Percentiles rank a stretch among this genome's conserved stretches.
Evolutionary conservation across 2,888 invertebrate species (phyloP).

Genomic region (Eupsilia transversa): DNA sequence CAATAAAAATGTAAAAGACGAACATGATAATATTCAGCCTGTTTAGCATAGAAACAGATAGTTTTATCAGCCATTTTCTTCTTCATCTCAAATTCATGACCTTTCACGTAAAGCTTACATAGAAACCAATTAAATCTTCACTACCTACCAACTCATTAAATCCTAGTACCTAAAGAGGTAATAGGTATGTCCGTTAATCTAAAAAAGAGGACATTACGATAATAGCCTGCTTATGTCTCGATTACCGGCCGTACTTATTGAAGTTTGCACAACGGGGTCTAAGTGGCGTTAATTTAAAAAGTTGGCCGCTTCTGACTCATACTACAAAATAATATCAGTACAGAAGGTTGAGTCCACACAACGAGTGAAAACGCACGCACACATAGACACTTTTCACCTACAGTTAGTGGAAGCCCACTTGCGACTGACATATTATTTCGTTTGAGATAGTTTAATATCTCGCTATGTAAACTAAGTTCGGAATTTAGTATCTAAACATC

Average conservation of each 20-base stretch:
- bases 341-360: neutral
- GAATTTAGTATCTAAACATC: neutral
- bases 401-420: neutral
- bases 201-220: constrained; percentile 20
- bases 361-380: neutral
- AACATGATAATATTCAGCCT: neutral
- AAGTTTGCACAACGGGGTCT: constrained; percentile 27
- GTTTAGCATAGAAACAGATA: neutral
- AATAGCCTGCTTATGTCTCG: constrained; percentile 35
- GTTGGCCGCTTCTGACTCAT: neutral
- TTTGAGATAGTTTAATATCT: neutral
- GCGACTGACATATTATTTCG: neutral
- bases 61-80: neutral
- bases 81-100: constrained; percentile 11
- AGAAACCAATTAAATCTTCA: neutral
- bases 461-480: neutral
- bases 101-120: neutral
- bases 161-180: constrained; percentile 9
- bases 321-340: neutral
- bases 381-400: neutral
- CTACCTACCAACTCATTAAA: constrained; percentile 4
- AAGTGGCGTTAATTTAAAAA: constrained; percentile 59
- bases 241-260: constrained; percentile 39
- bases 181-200: neutral
- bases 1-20: neutral